Percentiles rank a stretch among this genome's conserved stretches.
Conservation (phyloP, 23 tunicate species). For the Trididemnum nubilum region DNA sequence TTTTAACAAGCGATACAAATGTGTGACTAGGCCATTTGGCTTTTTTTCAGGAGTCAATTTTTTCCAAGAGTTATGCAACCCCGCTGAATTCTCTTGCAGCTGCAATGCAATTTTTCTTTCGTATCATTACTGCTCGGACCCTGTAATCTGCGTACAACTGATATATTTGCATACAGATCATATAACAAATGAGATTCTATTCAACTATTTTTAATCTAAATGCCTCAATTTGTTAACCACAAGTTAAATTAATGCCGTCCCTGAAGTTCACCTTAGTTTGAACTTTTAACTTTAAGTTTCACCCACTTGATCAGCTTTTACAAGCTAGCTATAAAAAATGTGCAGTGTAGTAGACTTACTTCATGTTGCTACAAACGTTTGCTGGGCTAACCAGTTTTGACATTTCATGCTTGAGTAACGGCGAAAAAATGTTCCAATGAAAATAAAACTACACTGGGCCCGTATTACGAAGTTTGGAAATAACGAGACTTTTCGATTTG, state of each 20-base stretch:
- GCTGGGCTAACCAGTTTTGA: no score
- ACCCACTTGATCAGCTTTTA: neutral
- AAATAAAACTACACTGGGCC: no score
- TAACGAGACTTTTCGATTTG: no score
- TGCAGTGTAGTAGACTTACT: no score
- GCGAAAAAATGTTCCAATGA: no score
- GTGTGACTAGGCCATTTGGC: neutral
- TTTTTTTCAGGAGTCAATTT: neutral
- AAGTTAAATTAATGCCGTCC: neutral
- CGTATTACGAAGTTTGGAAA: no score
- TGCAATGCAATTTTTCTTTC: neutral
- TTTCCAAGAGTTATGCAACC: neutral
- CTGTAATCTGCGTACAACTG: conserved; percentile 1
- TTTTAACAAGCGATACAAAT: neutral
- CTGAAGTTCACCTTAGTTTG: neutral
- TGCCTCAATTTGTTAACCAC: neutral
- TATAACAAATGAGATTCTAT: neutral
- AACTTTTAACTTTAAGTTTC: neutral
- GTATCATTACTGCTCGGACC: neutral
- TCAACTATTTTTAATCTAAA: neutral
- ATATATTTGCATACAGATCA: neutral
- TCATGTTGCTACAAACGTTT: no score
- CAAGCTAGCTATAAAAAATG: no score
- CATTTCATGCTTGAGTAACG: no score
- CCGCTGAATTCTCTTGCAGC: neutral